phyloP scores from a whole-genome alignment of 2,797 vertebrate species.

The Phrynocephalus forsythii region DNA sequence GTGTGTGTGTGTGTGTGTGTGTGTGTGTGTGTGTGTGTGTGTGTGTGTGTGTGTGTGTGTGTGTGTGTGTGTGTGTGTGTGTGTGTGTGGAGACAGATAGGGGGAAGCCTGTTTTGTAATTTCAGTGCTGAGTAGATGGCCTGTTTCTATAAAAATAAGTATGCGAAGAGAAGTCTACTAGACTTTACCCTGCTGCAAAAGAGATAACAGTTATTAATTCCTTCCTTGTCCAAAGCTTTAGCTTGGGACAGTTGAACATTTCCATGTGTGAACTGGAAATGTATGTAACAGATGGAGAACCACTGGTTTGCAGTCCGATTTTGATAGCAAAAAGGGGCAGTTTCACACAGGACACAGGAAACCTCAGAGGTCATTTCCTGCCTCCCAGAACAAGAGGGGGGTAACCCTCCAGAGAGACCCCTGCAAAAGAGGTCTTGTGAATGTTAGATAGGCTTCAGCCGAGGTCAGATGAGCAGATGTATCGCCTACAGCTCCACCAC shows the following conservation, averaged over 20 bases:
- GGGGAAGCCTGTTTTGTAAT: no score
- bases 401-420: conserved; percentile 43
- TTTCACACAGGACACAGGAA: conserved; percentile 64
- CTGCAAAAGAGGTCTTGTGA: conserved; percentile 42
- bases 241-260: conserved; percentile 2
- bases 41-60: no score
- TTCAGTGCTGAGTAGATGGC: no score
- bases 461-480: conserved; percentile 66
- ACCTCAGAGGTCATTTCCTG: conserved; percentile 56
- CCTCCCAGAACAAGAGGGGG: conserved; percentile 43
- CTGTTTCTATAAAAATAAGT: no score
- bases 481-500: conserved; percentile 32
- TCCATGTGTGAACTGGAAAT: conserved; percentile 41
- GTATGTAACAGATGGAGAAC: background rate
- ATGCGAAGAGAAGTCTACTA: no score
- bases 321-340: conserved; percentile 2
- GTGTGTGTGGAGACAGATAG: no score
- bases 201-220: background rate
- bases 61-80: no score
- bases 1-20: no score
- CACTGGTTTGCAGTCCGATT: conserved; percentile 34
- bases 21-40: no score
- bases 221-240: conserved; percentile 10
- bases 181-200: background rate
- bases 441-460: conserved; percentile 39